These are phyloP conservation scores for Vombatus ursinus DNA, from an alignment of 2,113 vertebrate species.

Conservation along the genomic window DNA sequence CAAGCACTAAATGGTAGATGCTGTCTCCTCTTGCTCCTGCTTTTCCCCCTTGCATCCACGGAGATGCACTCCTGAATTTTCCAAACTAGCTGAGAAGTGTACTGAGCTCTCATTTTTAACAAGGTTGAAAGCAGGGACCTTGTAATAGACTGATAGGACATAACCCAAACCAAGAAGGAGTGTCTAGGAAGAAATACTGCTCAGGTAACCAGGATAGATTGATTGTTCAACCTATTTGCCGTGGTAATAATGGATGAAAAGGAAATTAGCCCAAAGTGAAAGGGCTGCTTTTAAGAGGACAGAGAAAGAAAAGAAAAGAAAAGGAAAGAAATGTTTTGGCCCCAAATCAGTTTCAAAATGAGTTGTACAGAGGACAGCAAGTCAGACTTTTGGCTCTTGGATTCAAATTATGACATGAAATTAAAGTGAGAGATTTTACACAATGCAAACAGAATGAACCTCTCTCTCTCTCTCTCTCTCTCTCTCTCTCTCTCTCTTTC, in stretches of 20 bases:
- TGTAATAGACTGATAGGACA: conserved; percentile 68
- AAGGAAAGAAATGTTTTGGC: background rate
- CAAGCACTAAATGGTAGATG: conserved; percentile 4
- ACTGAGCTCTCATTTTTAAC: conserved; percentile 61
- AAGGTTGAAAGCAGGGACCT: conserved; percentile 43
- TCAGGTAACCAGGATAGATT: conserved; percentile 59
- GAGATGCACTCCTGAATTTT: conserved; percentile 64
- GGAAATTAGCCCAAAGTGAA: conserved; percentile 12
- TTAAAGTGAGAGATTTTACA: background rate
- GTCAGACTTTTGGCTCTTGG: background rate
- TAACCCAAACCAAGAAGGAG: conserved; percentile 72
- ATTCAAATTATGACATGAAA: conserved; percentile 27
- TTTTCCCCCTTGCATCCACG: conserved; percentile 56
- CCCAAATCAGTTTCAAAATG: conserved; percentile 19
- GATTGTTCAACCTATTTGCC: conserved; percentile 45
- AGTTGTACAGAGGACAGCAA: background rate
- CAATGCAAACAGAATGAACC: background rate
- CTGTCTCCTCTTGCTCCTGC: background rate
- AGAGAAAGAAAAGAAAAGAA: conserved; percentile 53
- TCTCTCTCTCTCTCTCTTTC: too few species aligned
- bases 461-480: too few species aligned
- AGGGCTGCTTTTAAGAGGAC: conserved; percentile 17
- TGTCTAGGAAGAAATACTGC: conserved; percentile 69
- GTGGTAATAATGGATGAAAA: background rate
- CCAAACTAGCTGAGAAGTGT: conserved; percentile 56